Evolutionary conservation across 2,113 vertebrate species (phyloP).

Genomic region (Oreocharis arfaki): DNA sequence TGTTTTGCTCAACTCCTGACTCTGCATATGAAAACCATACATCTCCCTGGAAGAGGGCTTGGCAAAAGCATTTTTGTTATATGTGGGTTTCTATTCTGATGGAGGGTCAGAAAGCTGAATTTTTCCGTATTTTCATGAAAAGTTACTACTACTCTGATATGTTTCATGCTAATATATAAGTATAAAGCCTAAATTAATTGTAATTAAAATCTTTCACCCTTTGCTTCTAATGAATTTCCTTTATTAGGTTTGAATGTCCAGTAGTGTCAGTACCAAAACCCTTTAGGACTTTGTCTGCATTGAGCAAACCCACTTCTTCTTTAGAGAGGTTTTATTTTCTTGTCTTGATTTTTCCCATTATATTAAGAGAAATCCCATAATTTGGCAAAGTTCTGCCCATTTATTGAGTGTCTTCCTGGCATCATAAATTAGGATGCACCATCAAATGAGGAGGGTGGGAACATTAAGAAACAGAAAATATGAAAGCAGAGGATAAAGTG

Average conservation of each 20-base stretch:
- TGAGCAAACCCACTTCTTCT: neutral
- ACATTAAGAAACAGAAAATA: slow-evolving; percentile 48
- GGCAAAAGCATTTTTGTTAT: neutral
- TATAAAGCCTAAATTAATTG: neutral
- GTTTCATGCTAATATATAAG: neutral
- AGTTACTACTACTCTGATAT: neutral
- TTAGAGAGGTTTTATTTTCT: slow-evolving; percentile 37
- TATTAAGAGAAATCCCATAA: slow-evolving; percentile 46
- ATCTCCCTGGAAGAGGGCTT: neutral
- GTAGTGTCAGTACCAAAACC: neutral
- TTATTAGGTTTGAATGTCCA: neutral
- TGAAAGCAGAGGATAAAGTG: slow-evolving; percentile 22
- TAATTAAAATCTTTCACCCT: neutral
- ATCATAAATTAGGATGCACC: slow-evolving; percentile 29
- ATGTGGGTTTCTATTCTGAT: neutral
- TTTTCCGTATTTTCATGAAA: neutral
- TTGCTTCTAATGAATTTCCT: neutral
- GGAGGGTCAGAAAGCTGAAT: neutral
- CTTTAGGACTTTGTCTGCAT: neutral
- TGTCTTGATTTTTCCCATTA: slow-evolving; percentile 35
- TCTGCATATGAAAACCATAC: neutral
- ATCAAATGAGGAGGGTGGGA: neutral
- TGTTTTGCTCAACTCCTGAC: neutral
- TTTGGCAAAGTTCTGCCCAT: neutral
- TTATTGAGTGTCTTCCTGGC: slow-evolving; percentile 46